phyloP scores from a whole-genome alignment of 2,888 invertebrate species.

The Hemithea aestivaria region DNA sequence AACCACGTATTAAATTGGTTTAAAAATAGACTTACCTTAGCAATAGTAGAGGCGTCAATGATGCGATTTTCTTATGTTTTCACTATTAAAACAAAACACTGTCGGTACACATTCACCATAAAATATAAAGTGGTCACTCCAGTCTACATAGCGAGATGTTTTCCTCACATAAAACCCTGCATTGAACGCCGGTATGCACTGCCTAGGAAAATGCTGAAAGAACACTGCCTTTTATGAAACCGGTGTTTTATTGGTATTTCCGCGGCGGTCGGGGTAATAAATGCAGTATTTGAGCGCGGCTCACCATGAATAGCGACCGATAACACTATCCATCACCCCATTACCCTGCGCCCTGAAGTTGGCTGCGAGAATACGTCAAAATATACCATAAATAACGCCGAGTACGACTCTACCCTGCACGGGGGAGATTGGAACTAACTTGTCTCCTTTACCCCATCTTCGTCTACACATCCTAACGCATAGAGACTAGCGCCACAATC shows the following conservation, averaged over 20 bases:
- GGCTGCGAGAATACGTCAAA: slow-evolving; percentile 73
- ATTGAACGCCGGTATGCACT: slow-evolving; percentile 47
- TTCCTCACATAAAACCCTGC: slow-evolving; percentile 37
- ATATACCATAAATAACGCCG: slow-evolving; percentile 75
- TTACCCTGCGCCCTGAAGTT: slow-evolving; percentile 73
- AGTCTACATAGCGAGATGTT: slow-evolving; percentile 23
- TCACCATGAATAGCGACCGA: slow-evolving; percentile 70
- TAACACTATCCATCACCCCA: slow-evolving; percentile 78
- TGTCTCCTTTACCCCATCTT: too few relatives aligned
- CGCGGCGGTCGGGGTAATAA: slow-evolving; percentile 52
- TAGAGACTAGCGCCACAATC: too few relatives aligned
- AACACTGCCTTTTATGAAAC: slow-evolving; percentile 38
- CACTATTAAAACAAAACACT: slow-evolving; percentile 7
- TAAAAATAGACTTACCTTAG: slow-evolving; percentile 19
- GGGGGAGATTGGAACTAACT: too few relatives aligned
- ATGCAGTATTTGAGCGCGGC: slow-evolving; percentile 56
- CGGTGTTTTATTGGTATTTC: slow-evolving; percentile 48
- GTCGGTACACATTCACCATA: slow-evolving; percentile 31
- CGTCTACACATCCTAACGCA: too few relatives aligned
- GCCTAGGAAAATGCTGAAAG: slow-evolving; percentile 37
- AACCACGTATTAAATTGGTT: neutral
- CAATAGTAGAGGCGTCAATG: slow-evolving; percentile 8
- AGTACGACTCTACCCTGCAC: slow-evolving; percentile 54
- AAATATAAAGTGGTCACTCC: slow-evolving; percentile 14
- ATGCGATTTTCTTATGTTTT: slow-evolving; percentile 5